These are phyloP conservation scores for Oscheius sp. DNA, from an alignment of 2,888 invertebrate genomes.

Conservation along the genomic window DNA sequence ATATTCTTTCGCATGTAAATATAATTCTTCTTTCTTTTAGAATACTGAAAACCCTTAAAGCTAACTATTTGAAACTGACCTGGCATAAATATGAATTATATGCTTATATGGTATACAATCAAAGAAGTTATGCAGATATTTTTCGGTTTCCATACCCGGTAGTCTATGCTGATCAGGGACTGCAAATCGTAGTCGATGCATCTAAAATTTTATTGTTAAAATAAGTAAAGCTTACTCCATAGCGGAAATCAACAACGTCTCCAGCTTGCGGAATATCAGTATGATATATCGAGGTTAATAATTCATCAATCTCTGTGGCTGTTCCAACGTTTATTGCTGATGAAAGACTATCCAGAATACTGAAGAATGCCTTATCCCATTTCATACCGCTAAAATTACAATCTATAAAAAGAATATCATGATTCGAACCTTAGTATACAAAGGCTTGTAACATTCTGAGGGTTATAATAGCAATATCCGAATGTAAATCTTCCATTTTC, in stretches of 20 bases:
- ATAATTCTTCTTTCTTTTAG: constrained; percentile 91
- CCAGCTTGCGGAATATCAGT: constrained; percentile 64
- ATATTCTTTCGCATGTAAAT: constrained; percentile 87
- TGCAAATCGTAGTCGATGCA: constrained; percentile 27
- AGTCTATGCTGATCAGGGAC: constrained; percentile 83
- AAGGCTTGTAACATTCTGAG: constrained; percentile 83
- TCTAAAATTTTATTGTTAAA: not conserved
- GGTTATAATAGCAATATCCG: constrained; percentile 94
- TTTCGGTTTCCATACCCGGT: constrained; percentile 93
- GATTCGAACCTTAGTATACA: constrained; percentile 72
- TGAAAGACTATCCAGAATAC: constrained; percentile 83
- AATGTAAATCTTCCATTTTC: constrained; percentile 94
- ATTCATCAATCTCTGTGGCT: constrained; percentile 50
- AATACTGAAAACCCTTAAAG: constrained; percentile 79
- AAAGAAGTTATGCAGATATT: constrained; percentile 94
- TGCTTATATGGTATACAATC: constrained; percentile 92
- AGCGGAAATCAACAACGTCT: constrained; percentile 43
- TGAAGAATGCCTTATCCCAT: constrained; percentile 96
- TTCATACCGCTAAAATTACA: constrained; percentile 82
- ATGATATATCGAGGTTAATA: constrained; percentile 65
- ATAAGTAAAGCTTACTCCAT: constrained; percentile 9
- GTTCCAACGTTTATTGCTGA: constrained; percentile 76
- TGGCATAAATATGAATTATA: constrained; percentile 94
- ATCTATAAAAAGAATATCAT: not conserved
- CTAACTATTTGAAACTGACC: constrained; percentile 69